Evolutionary conservation across 2,888 invertebrate genomes (phyloP).

Genomic region (Tigriopus californicus): DNA sequence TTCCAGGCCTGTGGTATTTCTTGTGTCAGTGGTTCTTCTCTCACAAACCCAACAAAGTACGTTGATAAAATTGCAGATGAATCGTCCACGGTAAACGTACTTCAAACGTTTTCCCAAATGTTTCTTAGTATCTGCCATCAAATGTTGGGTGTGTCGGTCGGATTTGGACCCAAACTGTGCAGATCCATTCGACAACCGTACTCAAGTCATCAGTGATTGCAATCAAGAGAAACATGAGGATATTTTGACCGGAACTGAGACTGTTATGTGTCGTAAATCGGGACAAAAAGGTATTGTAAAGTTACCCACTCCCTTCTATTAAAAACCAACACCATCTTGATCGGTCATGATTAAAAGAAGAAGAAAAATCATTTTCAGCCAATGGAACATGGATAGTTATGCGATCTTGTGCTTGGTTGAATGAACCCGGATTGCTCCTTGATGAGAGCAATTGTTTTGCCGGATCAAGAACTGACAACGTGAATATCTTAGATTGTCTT

Average conservation of each 20-base stretch:
- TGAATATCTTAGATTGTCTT: conserved; percentile 80
- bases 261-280: conserved; percentile 78
- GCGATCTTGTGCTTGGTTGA: conserved; percentile 69
- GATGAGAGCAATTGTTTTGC: conserved; percentile 77
- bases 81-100: no score
- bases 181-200: conserved; percentile 76
- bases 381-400: conserved; percentile 74
- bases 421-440: conserved; percentile 70
- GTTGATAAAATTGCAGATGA: no score
- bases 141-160: conserved; percentile 81
- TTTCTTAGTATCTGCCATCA: conserved; percentile 33
- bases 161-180: conserved; percentile 72
- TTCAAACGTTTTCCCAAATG: not conserved
- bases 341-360: not conserved
- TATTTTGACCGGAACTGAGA: conserved; percentile 46
- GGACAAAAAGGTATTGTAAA: conserved; percentile 79
- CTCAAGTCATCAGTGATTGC: conserved; percentile 66
- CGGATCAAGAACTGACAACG: conserved; percentile 76
- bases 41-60: no score
- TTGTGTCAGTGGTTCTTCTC: no score
- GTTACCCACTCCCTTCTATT: no score
- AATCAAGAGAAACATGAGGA: conserved; percentile 35
- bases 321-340: no score
- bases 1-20: no score
- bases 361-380: conserved; percentile 35